Conservation (phyloP, 1,140 invertebrate species). For the Procambarus clarkii region DNA sequence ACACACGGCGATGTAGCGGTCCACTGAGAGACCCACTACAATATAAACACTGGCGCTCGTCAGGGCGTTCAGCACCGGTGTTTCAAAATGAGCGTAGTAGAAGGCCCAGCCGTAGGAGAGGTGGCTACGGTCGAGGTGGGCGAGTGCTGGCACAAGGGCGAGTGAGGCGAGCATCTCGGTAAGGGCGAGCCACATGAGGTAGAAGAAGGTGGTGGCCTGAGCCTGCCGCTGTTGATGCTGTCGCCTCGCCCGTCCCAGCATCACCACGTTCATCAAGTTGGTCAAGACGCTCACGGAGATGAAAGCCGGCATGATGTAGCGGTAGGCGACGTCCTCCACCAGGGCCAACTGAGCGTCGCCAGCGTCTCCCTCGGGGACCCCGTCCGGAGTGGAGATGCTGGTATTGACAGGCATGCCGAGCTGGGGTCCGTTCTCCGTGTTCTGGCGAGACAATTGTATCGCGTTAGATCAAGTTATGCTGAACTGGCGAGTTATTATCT, state of each 20-base stretch:
- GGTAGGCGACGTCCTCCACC: slow-evolving; percentile 34
- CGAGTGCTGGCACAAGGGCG: slow-evolving; percentile 51
- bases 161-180: slow-evolving; percentile 58
- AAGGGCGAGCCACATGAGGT: slow-evolving; percentile 66
- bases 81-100: slow-evolving; percentile 71
- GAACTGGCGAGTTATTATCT: too few species aligned
- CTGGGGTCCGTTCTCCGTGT: too few species aligned
- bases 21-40: slow-evolving; percentile 67
- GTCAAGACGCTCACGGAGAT: slow-evolving; percentile 50
- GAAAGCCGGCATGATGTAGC: slow-evolving; percentile 55
- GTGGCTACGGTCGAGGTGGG: slow-evolving; percentile 36
- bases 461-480: too few species aligned
- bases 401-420: not conserved
- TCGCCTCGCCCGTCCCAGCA: slow-evolving; percentile 24
- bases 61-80: slow-evolving; percentile 54
- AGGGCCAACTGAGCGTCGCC: slow-evolving; percentile 9
- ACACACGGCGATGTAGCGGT: slow-evolving; percentile 70
- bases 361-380: not conserved
- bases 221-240: slow-evolving; percentile 11
- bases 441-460: too few species aligned
- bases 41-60: slow-evolving; percentile 69
- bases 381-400: not conserved
- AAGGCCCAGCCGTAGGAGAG: slow-evolving; percentile 66
- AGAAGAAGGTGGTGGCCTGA: slow-evolving; percentile 50
- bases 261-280: slow-evolving; percentile 63